phyloP scores from a whole-genome alignment of 2,113 vertebrate species.

The Morone chrysops region DNA sequence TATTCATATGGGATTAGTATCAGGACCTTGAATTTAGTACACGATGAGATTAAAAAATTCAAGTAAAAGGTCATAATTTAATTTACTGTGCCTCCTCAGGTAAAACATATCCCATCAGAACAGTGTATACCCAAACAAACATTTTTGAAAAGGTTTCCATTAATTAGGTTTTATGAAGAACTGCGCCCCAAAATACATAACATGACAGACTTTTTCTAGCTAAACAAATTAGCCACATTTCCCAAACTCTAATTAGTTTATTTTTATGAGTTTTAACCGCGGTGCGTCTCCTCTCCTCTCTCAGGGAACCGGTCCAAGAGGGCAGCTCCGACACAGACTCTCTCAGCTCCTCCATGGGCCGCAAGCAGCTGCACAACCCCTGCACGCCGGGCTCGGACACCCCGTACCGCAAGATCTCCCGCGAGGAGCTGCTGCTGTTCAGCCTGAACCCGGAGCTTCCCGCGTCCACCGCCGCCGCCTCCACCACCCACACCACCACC shows the following conservation, averaged over 20 bases:
- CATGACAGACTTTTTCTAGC: neutral
- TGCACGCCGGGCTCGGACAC: constrained; percentile 88
- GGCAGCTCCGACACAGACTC: constrained; percentile 93
- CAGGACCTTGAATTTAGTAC: no score
- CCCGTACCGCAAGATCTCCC: constrained; percentile 90
- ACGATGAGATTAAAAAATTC: no score
- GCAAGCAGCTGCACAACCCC: constrained; percentile 88
- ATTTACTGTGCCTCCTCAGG: neutral
- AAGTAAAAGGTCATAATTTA: no score
- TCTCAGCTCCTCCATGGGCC: constrained; percentile 89
- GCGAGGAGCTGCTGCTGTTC: constrained; percentile 91
- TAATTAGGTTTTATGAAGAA: neutral
- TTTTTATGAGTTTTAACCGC: neutral
- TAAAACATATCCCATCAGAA: neutral
- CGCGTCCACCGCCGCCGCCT: constrained; percentile 71
- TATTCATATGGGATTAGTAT: no score
- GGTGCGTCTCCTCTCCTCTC: constrained; percentile 9
- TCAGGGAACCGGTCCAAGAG: constrained; percentile 89
- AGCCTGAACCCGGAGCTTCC: constrained; percentile 82
- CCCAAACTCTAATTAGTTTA: neutral
- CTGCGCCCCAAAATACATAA: neutral
- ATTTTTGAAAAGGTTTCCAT: neutral
- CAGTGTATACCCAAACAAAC: no score
- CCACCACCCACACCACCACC: constrained; percentile 47
- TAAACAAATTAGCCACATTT: neutral